These are phyloP conservation scores for Sicus ferrugineus DNA, from an alignment of 2,888 invertebrate genomes.

Conservation along the genomic window DNA sequence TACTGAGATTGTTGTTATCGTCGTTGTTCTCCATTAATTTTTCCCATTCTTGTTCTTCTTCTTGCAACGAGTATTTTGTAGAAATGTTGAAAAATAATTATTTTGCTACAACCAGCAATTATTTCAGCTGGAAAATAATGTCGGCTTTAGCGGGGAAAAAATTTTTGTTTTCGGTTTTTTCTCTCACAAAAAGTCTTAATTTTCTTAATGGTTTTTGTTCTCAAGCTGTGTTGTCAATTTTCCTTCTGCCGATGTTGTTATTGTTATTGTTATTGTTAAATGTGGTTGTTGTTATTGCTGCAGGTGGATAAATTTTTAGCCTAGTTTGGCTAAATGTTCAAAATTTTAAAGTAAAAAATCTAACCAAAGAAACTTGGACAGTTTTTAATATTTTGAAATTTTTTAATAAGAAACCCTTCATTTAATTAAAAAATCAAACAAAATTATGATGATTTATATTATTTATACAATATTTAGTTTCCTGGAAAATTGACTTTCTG, in stretches of 20 bases:
- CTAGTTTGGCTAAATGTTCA: neutral
- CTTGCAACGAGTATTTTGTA: slow-evolving; percentile 20
- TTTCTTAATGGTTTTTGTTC: slow-evolving; percentile 12
- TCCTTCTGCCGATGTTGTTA: neutral
- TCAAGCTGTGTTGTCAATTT: neutral
- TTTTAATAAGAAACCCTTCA: too few relatives aligned
- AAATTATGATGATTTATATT: too few relatives aligned
- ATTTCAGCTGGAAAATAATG: neutral
- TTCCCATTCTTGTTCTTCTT: neutral
- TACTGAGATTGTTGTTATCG: too few relatives aligned
- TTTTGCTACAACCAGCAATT: slow-evolving; percentile 15
- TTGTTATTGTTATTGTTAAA: slow-evolving; percentile 19
- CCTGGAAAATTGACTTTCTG: too few relatives aligned
- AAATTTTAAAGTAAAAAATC: neutral
- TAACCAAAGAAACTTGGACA: neutral
- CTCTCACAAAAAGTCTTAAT: neutral
- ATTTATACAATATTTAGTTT: too few relatives aligned
- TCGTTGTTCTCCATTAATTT: neutral
- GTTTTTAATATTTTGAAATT: neutral
- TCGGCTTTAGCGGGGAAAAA: neutral
- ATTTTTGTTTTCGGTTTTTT: neutral
- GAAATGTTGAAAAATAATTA: slow-evolving; percentile 27
- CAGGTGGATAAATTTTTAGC: neutral
- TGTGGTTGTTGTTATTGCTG: neutral
- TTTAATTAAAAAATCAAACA: too few relatives aligned